phyloP scores from a whole-genome alignment of 2,113 vertebrate species.

The Forbesichthys papilliferus region DNA sequence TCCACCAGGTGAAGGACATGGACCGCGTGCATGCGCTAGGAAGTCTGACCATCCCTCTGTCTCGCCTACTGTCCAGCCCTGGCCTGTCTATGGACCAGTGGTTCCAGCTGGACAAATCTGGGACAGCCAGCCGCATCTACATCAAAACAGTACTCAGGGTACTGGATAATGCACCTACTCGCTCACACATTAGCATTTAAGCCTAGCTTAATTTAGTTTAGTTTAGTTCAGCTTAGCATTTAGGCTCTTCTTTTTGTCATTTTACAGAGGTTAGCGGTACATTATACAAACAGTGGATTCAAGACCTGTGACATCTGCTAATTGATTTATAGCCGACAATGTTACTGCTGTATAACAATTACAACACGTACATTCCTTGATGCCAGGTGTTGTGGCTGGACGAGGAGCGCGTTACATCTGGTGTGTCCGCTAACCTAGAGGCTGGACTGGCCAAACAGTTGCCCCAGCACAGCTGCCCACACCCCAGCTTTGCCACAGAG shows the following conservation, averaged over 20 bases:
- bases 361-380: background rate
- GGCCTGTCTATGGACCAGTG: constrained; percentile 84
- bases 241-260: no score
- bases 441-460: constrained; percentile 58
- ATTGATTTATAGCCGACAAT: no score
- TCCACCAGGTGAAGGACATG: constrained; percentile 85
- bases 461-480: constrained; percentile 72
- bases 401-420: constrained; percentile 65
- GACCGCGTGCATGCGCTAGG: constrained; percentile 83
- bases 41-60: constrained; percentile 81
- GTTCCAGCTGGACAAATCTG: constrained; percentile 85
- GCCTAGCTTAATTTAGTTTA: background rate
- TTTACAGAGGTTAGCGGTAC: no score
- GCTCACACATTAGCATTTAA: background rate
- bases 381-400: constrained; percentile 82
- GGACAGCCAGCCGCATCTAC: constrained; percentile 83
- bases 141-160: constrained; percentile 76
- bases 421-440: constrained; percentile 51
- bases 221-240: no score
- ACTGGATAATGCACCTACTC: background rate
- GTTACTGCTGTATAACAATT: no score
- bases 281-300: no score
- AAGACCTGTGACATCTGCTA: no score
- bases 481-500: constrained; percentile 84
- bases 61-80: constrained; percentile 77